Conservation (phyloP, 2,888 invertebrate species). For the Suillia variegata region DNA sequence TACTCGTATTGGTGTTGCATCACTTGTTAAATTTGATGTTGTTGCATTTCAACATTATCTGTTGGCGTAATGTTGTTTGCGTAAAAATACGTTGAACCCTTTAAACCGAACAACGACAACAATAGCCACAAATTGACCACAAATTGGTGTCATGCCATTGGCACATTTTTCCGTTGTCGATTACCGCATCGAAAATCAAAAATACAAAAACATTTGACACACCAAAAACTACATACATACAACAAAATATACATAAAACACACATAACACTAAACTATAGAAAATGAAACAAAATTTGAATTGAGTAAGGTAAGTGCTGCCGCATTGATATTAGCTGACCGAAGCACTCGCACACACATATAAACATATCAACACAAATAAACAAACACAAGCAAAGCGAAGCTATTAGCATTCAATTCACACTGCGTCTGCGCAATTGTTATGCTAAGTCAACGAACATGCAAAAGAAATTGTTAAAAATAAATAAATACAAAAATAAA, state of each 20-base stretch:
- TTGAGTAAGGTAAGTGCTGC: conserved; percentile 51
- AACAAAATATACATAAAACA: neutral
- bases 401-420: conserved; percentile 48
- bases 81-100: neutral
- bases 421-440: conserved; percentile 44
- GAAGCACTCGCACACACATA: conserved; percentile 30
- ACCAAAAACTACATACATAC: neutral
- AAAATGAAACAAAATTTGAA: no score
- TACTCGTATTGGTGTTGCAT: no score
- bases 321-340: neutral
- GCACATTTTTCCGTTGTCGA: conserved; percentile 40
- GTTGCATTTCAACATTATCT: no score
- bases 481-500: no score
- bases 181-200: conserved; percentile 24
- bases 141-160: conserved; percentile 55
- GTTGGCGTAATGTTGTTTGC: no score
- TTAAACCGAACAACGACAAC: no score
- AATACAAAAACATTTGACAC: conserved; percentile 12
- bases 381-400: conserved; percentile 3
- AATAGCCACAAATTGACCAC: no score
- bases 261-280: no score
- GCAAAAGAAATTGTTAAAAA: neutral
- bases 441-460: conserved; percentile 40
- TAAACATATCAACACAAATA: conserved; percentile 34
- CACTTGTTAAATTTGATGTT: no score